Percentiles rank a stretch among this genome's conserved stretches.
phyloP scores from a whole-genome alignment of 2,797 vertebrate genomes.

The Poecilia wingei region DNA sequence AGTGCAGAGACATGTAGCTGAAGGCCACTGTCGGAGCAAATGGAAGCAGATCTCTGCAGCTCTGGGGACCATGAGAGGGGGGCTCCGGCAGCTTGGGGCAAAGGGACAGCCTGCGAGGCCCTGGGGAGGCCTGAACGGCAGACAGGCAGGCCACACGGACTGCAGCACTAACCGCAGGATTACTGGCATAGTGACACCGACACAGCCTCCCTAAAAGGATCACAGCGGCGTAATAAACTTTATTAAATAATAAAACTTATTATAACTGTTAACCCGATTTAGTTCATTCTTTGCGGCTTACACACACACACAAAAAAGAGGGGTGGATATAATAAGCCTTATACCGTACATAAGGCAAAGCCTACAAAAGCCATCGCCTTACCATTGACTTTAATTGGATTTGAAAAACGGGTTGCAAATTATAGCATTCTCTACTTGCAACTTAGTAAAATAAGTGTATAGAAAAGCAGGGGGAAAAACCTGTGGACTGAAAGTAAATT shows the following conservation, averaged over 20 bases:
- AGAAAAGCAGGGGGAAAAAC: constrained; percentile 81
- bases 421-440: constrained; percentile 99
- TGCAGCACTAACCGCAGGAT: constrained; percentile 89
- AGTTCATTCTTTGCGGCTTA: constrained; percentile 99
- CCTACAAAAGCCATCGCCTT: constrained; percentile 94
- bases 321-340: constrained; percentile 99
- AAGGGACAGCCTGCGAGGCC: constrained; percentile 74
- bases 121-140: constrained; percentile 79
- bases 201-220: constrained; percentile 99
- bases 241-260: constrained; percentile 99
- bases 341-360: constrained; percentile 99
- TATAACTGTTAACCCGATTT: constrained; percentile 99
- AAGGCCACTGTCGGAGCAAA: constrained; percentile 56
- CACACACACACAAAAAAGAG: constrained; percentile 90
- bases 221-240: constrained; percentile 99
- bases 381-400: constrained; percentile 99
- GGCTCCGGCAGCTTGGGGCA: constrained; percentile 60
- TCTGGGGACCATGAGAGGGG: constrained; percentile 72
- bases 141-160: constrained; percentile 86
- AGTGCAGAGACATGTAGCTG: constrained; percentile 45
- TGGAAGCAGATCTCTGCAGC: constrained; percentile 61
- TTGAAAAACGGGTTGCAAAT: constrained; percentile 99
- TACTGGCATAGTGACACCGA: constrained; percentile 94
- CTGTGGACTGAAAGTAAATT: constrained; percentile 99
- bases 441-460: constrained; percentile 94